Evolutionary conservation across 2,888 invertebrate genomes (phyloP), one percentile per base, ranked within the genome.

Genomic region (Noctua comes): DNA sequence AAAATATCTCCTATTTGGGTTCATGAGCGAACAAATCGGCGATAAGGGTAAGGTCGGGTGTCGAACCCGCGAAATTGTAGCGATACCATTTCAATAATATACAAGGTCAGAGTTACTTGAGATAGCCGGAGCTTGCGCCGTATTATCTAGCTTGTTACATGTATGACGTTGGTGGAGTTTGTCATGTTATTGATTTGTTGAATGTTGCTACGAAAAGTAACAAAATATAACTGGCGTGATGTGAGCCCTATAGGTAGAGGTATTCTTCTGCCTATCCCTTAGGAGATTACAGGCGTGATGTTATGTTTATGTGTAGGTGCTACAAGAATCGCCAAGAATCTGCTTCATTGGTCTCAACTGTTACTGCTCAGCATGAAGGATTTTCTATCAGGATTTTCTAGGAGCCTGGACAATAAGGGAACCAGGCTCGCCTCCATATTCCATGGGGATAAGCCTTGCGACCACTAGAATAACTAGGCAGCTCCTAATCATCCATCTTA

Each of bases 31-130:
- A 76, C 84, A 73, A 86, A 87, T 89, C 78, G 68, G 7, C 70
- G 90, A 89, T 90, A 89, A 88, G 76, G 51, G n/a, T 65, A 71
- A 81, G 85, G 83, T 85, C 85, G 90, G 85, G 71, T 87, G 68
- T 89, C 88, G 89, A 90, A 86, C 90, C 83, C 80, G 86, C 87
- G 71, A 88, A 90, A 83, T 85, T 85, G 84, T 76, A 27, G 78
- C 79, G 88, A 90, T 84, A 83, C 43, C 73, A 75, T 77, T 76
- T 79, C 71, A 82, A 79, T 81, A 82, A 85, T 80, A 83, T 43
- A 85, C 84, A 90, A 89, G 90, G 90, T 90, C 90, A 89, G 75
- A 85, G 86, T 85, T 77, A 64, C 73, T 83, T 62, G 54, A 31
- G 83, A 85, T 69, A 80, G 73, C 43, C 76, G 8, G 54, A 68